Conservation (phyloP, 2,113 vertebrate genomes). For the Barnardius zonarius region DNA sequence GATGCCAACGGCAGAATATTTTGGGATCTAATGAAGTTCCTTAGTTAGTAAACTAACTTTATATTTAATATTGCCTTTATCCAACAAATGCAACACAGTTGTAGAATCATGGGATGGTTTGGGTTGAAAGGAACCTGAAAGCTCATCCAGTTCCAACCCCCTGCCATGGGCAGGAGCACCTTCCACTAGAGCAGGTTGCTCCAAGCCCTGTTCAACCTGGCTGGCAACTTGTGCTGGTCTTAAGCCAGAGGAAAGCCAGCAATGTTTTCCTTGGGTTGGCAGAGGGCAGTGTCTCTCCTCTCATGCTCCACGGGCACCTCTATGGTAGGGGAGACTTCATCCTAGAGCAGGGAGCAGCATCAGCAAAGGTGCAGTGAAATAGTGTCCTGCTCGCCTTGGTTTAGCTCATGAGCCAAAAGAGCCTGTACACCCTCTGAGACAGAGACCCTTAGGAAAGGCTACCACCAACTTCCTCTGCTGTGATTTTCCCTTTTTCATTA, state of each 20-base stretch:
- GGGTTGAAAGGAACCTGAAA: neutral
- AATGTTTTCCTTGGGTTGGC: neutral
- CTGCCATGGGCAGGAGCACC: neutral
- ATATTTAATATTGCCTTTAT: neutral
- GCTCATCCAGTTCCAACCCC: neutral
- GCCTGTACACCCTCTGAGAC: fast-evolving
- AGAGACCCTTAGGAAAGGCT: constrained; percentile 13
- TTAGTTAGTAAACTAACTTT: neutral
- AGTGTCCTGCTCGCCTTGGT: neutral
- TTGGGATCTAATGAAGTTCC: neutral
- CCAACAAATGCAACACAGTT: neutral
- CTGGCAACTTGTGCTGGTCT: neutral
- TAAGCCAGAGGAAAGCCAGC: neutral
- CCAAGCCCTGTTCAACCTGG: neutral
- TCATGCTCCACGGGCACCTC: neutral
- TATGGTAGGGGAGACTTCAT: neutral
- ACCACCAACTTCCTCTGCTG: constrained; percentile 7
- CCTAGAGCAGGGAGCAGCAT: neutral
- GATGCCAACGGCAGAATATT: neutral
- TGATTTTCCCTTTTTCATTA: constrained; percentile 47
- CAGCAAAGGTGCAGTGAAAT: fast-evolving
- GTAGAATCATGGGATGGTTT: fast-evolving
- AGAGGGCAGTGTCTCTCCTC: neutral
- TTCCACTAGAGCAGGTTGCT: neutral
- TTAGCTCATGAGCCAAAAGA: neutral